These are phyloP conservation scores for Meleagris gallopavo DNA, from an alignment of 2,113 vertebrate species.

Conservation along the genomic window DNA sequence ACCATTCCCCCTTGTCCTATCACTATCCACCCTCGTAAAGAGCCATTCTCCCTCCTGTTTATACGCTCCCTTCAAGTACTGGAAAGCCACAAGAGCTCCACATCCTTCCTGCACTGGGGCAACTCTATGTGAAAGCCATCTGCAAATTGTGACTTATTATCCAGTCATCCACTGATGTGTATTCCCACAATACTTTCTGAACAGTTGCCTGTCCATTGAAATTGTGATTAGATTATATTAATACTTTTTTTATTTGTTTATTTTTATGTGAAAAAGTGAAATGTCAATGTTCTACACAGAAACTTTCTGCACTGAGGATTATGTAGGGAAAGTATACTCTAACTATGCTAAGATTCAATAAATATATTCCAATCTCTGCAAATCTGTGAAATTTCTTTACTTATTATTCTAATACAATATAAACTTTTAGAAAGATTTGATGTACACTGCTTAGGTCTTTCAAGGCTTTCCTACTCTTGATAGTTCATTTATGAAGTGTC, in stretches of 20 bases:
- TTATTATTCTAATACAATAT: not conserved
- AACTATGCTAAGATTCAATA: not conserved
- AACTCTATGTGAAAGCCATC: not conserved
- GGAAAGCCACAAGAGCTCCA: too few species aligned
- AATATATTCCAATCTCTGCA: not conserved
- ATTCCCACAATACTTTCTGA: not conserved
- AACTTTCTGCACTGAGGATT: not conserved
- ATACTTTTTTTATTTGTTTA: not conserved
- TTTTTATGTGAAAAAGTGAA: not conserved
- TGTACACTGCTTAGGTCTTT: not conserved
- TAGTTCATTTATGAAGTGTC: not conserved
- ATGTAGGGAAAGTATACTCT: not conserved
- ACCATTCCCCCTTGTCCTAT: too few species aligned
- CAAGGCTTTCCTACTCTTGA: not conserved
- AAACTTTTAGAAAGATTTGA: not conserved
- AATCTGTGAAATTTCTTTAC: not conserved
- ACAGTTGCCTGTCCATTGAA: not conserved
- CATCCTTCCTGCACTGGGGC: too few species aligned
- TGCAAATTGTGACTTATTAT: not conserved
- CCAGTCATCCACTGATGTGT: not conserved
- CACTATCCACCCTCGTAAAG: too few species aligned
- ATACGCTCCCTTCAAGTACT: too few species aligned
- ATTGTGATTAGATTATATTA: not conserved
- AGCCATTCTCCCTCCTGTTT: too few species aligned
- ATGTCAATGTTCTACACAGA: not conserved